phyloP scores from a whole-genome alignment of 2,797 vertebrate genomes.

The Phataginus tricuspis region DNA sequence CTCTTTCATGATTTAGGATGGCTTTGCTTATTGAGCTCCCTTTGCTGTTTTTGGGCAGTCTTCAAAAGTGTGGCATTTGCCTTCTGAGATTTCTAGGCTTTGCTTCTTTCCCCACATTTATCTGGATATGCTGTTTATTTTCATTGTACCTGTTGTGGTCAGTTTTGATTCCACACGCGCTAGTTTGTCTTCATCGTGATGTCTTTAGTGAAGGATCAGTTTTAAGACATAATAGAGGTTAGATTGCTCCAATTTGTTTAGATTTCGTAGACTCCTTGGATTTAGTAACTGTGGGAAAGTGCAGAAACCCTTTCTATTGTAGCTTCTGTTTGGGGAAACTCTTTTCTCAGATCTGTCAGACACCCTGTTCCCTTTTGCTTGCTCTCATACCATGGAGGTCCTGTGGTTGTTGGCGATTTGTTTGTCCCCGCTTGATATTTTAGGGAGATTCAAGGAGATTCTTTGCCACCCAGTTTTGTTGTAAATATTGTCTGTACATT shows the following conservation, averaged over 20 bases:
- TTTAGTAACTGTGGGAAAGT: not conserved
- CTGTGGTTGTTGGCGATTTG: conserved; percentile 14
- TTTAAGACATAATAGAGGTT: not conserved
- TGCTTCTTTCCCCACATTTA: not conserved
- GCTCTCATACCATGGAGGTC: not conserved
- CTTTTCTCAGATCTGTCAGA: not conserved
- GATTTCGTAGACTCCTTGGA: not conserved
- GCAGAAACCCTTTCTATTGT: not conserved
- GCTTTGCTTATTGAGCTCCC: not conserved
- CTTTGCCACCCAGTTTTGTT: conserved; percentile 8
- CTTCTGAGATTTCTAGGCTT: conserved; percentile 34
- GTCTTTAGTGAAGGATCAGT: not conserved
- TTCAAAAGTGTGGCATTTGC: not conserved
- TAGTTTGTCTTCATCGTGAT: not conserved
- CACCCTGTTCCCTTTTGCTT: conserved; percentile 7
- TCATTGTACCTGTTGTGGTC: not conserved
- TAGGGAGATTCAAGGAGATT: not conserved
- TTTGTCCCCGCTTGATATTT: not conserved
- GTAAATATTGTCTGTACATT: not conserved
- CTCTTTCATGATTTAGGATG: not conserved
- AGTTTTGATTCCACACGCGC: not conserved
- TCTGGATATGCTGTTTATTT: conserved; percentile 6
- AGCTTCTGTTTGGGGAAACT: not conserved
- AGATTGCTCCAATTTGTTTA: not conserved
- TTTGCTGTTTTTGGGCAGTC: not conserved